These are phyloP conservation scores for Bombus huntii DNA, from an alignment of 1,140 invertebrate genomes.

Conservation along the genomic window DNA sequence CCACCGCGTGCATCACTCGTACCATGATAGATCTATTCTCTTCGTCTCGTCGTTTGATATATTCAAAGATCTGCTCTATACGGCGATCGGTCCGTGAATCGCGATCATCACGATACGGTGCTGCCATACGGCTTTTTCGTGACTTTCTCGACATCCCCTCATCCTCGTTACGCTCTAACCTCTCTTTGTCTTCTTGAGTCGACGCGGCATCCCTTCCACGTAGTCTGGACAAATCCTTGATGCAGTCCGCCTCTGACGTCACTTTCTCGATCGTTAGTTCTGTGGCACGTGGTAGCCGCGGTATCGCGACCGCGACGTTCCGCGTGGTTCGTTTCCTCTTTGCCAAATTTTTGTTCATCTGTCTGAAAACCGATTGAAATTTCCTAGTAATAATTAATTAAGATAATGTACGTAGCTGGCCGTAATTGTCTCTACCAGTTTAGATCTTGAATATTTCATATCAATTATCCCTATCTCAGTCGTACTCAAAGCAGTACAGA, in stretches of 20 bases:
- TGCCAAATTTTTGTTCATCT: neutral
- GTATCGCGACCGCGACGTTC: neutral
- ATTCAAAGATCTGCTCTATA: slow-evolving; percentile 69
- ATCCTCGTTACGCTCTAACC: slow-evolving; percentile 8
- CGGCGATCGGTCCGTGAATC: slow-evolving; percentile 51
- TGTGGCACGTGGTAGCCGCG: slow-evolving; percentile 50
- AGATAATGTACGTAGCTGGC: no score
- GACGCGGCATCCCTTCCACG: neutral
- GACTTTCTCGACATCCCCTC: slow-evolving; percentile 32
- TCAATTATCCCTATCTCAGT: no score
- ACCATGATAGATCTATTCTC: slow-evolving; percentile 69
- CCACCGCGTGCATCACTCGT: slow-evolving; percentile 68
- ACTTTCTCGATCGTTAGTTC: slow-evolving; percentile 33
- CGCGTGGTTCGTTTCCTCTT: slow-evolving; percentile 34
- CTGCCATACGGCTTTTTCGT: neutral
- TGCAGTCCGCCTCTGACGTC: slow-evolving; percentile 29
- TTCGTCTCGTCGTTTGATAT: slow-evolving; percentile 68
- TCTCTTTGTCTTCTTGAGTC: slow-evolving; percentile 6
- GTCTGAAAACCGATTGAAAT: neutral
- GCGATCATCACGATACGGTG: slow-evolving; percentile 13
- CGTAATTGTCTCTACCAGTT: no score
- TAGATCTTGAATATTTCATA: no score
- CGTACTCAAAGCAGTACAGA: no score
- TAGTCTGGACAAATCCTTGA: slow-evolving; percentile 1
- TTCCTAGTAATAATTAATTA: no score